Conservation (phyloP, 23 tunicate genomes). For the Ascidia mentula region DNA sequence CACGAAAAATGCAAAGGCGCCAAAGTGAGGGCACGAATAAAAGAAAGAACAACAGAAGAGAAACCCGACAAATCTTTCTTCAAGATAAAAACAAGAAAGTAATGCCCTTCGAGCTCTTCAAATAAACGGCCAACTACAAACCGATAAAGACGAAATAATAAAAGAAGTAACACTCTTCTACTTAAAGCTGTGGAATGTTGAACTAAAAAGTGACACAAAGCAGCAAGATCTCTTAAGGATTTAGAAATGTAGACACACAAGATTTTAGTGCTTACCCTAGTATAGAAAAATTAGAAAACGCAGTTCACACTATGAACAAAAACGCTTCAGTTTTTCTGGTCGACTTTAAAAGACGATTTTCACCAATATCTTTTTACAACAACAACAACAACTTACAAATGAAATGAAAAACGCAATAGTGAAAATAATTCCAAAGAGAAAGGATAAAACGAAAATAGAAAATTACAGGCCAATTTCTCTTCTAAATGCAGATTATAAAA, state of each 20-base stretch:
- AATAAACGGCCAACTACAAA: not conserved
- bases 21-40: not conserved
- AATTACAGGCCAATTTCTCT: constrained; percentile 41
- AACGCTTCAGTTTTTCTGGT: not conserved
- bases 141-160: constrained; percentile 4
- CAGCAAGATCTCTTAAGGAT: too few relatives aligned
- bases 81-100: not conserved
- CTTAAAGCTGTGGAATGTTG: constrained; percentile 26
- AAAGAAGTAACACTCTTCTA: constrained; percentile 1
- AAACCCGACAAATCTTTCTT: constrained; percentile 19
- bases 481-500: constrained; percentile 36
- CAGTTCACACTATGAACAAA: not conserved
- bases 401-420: constrained; percentile 7
- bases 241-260: not conserved
- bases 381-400: not conserved
- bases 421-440: constrained; percentile 14
- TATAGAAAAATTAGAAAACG: constrained; percentile 11
- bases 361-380: not conserved
- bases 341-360: not conserved
- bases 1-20: not conserved
- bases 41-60: not conserved
- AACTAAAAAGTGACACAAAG: not conserved
- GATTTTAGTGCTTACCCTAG: too few relatives aligned
- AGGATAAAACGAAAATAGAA: constrained; percentile 15
- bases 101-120: not conserved